Conservation (phyloP, 2,888 invertebrate genomes). For the Agriotes lineatus region DNA sequence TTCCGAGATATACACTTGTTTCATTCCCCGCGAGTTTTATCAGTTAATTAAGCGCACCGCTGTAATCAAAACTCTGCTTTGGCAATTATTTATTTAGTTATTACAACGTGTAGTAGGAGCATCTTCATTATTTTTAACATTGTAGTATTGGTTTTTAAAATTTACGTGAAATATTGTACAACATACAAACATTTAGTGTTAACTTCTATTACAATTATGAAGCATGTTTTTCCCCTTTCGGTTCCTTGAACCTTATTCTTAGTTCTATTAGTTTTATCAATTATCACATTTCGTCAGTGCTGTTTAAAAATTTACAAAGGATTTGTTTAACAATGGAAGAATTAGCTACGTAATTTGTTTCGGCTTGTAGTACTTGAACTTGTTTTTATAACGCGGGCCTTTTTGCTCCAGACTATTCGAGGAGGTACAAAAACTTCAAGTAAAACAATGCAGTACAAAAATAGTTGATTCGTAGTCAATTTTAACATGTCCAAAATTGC, state of each 20-base stretch:
- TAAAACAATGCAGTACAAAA: slow-evolving; percentile 1
- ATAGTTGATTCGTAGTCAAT: slow-evolving; percentile 3
- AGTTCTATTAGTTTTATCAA: slow-evolving; percentile 37
- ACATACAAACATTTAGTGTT: slow-evolving; percentile 55
- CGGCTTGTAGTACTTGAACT: slow-evolving; percentile 1
- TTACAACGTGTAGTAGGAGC: slow-evolving; percentile 30
- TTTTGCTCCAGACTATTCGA: background rate
- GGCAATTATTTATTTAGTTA: slow-evolving; percentile 29
- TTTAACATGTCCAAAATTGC: background rate
- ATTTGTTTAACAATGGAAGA: slow-evolving; percentile 24
- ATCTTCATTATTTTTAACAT: slow-evolving; percentile 31
- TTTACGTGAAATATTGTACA: slow-evolving; percentile 52
- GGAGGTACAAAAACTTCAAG: slow-evolving; percentile 1
- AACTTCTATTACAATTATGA: slow-evolving; percentile 53
- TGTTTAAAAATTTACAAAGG: slow-evolving; percentile 31
- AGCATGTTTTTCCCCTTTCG: slow-evolving; percentile 62
- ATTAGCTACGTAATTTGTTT: background rate
- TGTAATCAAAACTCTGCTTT: background rate
- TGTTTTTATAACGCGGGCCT: background rate
- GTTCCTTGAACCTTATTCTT: slow-evolving; percentile 45
- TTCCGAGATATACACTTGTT: background rate
- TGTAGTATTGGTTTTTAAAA: slow-evolving; percentile 26
- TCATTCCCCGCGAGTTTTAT: no score
- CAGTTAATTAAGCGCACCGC: background rate
- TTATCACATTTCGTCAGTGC: slow-evolving; percentile 53